phyloP scores from a whole-genome alignment of 2,797 vertebrate genomes.

The Botia kubotai region DNA sequence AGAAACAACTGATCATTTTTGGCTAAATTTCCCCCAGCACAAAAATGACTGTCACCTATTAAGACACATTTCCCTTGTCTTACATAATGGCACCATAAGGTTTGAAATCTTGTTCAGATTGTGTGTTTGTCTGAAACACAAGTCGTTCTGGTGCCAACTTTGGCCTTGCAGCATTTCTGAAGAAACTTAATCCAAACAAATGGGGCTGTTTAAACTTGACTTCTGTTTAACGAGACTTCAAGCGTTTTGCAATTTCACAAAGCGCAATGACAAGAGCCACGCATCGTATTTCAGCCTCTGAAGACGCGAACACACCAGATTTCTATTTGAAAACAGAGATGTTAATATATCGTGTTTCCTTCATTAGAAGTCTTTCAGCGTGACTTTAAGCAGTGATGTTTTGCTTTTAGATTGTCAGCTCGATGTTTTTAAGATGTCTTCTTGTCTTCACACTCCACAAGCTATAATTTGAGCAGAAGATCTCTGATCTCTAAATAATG shows the following conservation, averaged over 20 bases:
- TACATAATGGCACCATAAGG: constrained; percentile 13
- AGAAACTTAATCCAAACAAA: constrained; percentile 28
- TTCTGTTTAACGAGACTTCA: constrained; percentile 20
- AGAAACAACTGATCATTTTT: too few relatives aligned
- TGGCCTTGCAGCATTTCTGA: constrained; percentile 7
- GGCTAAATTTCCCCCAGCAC: too few relatives aligned
- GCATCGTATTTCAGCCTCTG: constrained; percentile 47
- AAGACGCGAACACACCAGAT: neutral
- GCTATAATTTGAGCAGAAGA: neutral
- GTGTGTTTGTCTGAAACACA: constrained; percentile 6
- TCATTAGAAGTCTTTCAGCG: constrained; percentile 47
- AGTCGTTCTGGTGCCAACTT: neutral
- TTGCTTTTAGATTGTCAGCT: constrained; percentile 25
- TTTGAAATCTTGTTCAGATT: neutral
- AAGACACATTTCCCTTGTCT: constrained; percentile 14
- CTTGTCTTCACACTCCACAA: neutral
- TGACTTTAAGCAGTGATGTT: neutral
- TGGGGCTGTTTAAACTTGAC: constrained; percentile 48
- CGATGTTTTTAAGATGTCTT: neutral
- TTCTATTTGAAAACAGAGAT: neutral
- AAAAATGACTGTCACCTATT: neutral
- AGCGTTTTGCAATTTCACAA: constrained; percentile 29
- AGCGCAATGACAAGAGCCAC: constrained; percentile 1
- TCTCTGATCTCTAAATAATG: neutral
- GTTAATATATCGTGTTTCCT: constrained; percentile 41